Evolutionary conservation across 2,797 vertebrate species (phyloP).

Genomic region (Amphiprion clarkii): DNA sequence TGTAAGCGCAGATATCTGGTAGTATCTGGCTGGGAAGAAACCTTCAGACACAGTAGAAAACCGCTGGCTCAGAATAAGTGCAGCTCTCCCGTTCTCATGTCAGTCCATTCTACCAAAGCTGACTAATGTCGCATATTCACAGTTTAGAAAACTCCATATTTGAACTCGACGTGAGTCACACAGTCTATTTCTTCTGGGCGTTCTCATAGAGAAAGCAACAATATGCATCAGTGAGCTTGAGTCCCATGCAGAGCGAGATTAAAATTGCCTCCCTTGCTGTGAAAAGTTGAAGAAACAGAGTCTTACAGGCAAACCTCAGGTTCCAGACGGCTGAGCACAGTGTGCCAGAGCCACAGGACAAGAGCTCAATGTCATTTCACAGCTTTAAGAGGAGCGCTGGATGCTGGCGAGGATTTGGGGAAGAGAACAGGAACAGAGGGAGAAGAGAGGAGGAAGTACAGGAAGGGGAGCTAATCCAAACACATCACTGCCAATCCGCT

Average conservation of each 20-base stretch:
- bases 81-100: not conserved
- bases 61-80: constrained; percentile 5
- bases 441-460: constrained; percentile 10
- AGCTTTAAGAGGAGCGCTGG: constrained; percentile 55
- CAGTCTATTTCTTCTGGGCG: constrained; percentile 12
- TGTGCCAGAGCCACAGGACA: constrained; percentile 49
- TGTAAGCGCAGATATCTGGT: not conserved
- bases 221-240: constrained; percentile 37
- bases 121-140: constrained; percentile 14
- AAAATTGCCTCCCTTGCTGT: constrained; percentile 36
- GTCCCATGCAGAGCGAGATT: constrained; percentile 42
- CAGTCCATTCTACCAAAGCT: constrained; percentile 13
- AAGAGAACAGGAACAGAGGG: constrained; percentile 39
- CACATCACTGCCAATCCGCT: constrained; percentile 24
- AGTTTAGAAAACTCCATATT: constrained; percentile 19
- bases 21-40: too few relatives aligned
- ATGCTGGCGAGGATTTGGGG: constrained; percentile 36
- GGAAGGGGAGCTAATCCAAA: constrained; percentile 34
- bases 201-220: constrained; percentile 14
- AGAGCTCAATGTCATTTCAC: constrained; percentile 64
- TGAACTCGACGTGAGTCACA: constrained; percentile 18
- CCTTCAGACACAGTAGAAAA: not conserved
- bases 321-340: constrained; percentile 47
- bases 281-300: constrained; percentile 55
- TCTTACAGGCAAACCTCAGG: constrained; percentile 49